Evolutionary conservation across 2,113 vertebrate genomes (phyloP).

Genomic region (Ciconia maguari): DNA sequence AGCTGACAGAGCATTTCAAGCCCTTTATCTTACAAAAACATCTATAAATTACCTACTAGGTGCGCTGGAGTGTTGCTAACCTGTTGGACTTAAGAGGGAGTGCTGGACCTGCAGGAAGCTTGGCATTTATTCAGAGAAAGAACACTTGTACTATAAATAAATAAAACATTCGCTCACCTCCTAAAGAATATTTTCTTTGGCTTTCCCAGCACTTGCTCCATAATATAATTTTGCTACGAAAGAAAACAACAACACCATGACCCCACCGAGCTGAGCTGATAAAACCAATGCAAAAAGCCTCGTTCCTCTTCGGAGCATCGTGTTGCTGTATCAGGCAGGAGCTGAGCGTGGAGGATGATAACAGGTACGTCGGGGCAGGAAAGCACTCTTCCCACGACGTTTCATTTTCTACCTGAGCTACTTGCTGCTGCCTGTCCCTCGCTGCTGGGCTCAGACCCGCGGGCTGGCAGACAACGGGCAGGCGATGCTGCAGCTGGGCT

Average conservation of each 20-base stretch:
- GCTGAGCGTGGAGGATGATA: neutral
- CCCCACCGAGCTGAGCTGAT: neutral
- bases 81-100: neutral
- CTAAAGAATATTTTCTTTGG: neutral
- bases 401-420: neutral
- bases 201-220: neutral
- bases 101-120: neutral
- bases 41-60: neutral
- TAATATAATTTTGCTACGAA: neutral
- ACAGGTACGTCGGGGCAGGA: neutral
- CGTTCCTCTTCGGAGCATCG: accelerated
- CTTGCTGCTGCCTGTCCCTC: neutral
- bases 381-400: neutral
- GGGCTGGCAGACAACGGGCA: neutral
- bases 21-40: neutral
- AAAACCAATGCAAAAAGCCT: neutral
- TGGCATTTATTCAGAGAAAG: neutral
- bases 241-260: neutral
- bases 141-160: neutral
- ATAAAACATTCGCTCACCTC: neutral
- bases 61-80: neutral
- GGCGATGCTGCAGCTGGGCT: neutral
- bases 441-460: accelerated
- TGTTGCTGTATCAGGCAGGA: neutral
- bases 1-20: neutral